These are phyloP conservation scores for Cecropterus lyciades DNA, from an alignment of 1,140 invertebrate species.

Conservation along the genomic window DNA sequence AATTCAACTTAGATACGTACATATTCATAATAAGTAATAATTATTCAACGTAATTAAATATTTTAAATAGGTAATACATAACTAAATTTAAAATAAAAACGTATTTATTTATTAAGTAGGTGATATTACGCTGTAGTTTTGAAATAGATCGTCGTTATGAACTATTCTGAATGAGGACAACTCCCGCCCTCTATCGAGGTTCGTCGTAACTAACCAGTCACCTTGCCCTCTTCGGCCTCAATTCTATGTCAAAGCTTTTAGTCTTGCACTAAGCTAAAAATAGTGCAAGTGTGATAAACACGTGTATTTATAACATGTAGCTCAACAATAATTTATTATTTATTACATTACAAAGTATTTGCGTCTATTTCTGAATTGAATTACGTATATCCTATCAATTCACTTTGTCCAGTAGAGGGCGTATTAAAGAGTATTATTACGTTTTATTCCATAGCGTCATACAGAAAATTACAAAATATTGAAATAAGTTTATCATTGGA, in stretches of 20 bases:
- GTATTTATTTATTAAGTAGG: too few relatives aligned
- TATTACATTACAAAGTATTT: not conserved
- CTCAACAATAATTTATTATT: conserved; percentile 5
- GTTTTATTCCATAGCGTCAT: too few relatives aligned
- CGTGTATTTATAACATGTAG: conserved; percentile 23
- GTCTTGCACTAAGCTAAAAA: conserved; percentile 18
- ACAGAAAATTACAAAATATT: too few relatives aligned
- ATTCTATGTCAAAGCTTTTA: conserved; percentile 25
- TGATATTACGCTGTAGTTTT: too few relatives aligned
- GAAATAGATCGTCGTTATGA: too few relatives aligned
- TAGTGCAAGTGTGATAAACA: conserved; percentile 24
- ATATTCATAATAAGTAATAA: too few relatives aligned
- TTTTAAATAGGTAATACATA: too few relatives aligned
- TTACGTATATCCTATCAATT: not conserved
- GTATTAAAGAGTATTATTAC: too few relatives aligned
- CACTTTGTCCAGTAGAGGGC: not conserved
- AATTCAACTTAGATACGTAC: too few relatives aligned
- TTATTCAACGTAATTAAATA: too few relatives aligned
- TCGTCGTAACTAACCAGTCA: conserved; percentile 15
- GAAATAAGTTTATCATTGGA: too few relatives aligned
- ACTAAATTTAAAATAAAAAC: too few relatives aligned
- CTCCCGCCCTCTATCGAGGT: conserved; percentile 24
- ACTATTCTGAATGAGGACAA: conserved; percentile 4
- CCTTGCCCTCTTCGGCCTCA: conserved; percentile 29
- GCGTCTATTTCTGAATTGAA: not conserved